Percentiles rank a stretch among this genome's conserved stretches.
phyloP scores from a whole-genome alignment of 2,797 vertebrate genomes.

The Pangasius macronema region DNA sequence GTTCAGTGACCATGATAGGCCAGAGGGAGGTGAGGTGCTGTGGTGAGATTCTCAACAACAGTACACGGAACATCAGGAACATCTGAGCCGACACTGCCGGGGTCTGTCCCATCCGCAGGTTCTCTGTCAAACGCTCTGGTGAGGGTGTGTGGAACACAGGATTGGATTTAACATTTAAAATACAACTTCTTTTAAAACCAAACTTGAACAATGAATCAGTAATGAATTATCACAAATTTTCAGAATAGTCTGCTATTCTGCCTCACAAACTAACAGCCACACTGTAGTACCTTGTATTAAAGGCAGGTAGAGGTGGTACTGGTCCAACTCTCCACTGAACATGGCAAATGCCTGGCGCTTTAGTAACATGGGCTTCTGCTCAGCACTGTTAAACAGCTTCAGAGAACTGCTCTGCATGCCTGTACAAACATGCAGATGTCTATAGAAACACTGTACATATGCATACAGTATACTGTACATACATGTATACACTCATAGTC shows the following conservation, averaged over 20 bases:
- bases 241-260: neutral
- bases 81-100: slow-evolving; percentile 87
- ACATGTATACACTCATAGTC: neutral
- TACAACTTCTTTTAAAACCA: neutral
- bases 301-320: slow-evolving; percentile 97
- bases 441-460: slow-evolving; percentile 49
- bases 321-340: slow-evolving; percentile 93
- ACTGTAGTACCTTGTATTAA: slow-evolving; percentile 88
- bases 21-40: slow-evolving; percentile 94
- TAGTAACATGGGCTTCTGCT: slow-evolving; percentile 95
- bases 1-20: slow-evolving; percentile 98
- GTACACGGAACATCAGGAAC: slow-evolving; percentile 96
- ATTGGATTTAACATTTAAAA: neutral
- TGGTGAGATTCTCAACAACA: slow-evolving; percentile 91
- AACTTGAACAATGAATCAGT: neutral
- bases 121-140: slow-evolving; percentile 93
- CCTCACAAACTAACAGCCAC: neutral
- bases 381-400: slow-evolving; percentile 86
- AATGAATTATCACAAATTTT: neutral
- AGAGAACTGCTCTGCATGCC: slow-evolving; percentile 94
- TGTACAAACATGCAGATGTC: slow-evolving; percentile 54
- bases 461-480: neutral
- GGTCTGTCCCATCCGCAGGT: slow-evolving; percentile 86
- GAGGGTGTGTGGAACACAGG: neutral
- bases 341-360: slow-evolving; percentile 95